Evolutionary conservation across 2,113 vertebrate species (phyloP).

Genomic region (Trematomus loennbergii): DNA sequence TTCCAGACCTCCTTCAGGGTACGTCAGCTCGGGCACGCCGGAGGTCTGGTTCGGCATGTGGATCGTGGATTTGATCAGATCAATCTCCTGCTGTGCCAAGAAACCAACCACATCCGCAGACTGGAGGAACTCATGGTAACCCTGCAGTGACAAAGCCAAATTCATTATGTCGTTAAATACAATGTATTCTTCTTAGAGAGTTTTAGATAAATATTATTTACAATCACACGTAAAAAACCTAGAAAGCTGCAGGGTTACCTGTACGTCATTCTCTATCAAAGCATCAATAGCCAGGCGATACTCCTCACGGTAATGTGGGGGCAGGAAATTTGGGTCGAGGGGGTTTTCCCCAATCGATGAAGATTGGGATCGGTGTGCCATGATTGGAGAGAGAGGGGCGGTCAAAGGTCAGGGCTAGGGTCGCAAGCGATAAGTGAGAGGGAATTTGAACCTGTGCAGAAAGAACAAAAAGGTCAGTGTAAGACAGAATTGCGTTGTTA

Average conservation of each 20-base stretch:
- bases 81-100: conserved; percentile 89
- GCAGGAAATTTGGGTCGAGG: conserved; percentile 92
- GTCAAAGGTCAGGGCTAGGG: conserved; percentile 45
- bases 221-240: not conserved
- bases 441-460: conserved; percentile 44
- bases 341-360: conserved; percentile 95
- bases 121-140: conserved; percentile 90
- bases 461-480: conserved; percentile 4
- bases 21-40: conserved; percentile 78
- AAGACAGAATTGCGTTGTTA: not conserved
- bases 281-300: conserved; percentile 95
- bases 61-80: conserved; percentile 88
- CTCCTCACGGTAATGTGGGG: conserved; percentile 96
- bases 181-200: not conserved
- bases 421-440: not conserved
- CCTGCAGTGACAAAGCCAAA: conserved; percentile 74
- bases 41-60: conserved; percentile 83
- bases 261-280: conserved; percentile 89
- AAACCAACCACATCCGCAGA: conserved; percentile 87
- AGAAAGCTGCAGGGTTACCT: conserved; percentile 70
- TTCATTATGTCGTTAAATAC: not conserved
- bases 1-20: conserved; percentile 65
- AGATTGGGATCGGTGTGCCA: conserved; percentile 96
- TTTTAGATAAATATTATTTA: not conserved
- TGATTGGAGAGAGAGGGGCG: conserved; percentile 70